Base-by-base conservation (phyloP, 1,140 invertebrate genomes). In the Trichonephila inaurata region DNA sequence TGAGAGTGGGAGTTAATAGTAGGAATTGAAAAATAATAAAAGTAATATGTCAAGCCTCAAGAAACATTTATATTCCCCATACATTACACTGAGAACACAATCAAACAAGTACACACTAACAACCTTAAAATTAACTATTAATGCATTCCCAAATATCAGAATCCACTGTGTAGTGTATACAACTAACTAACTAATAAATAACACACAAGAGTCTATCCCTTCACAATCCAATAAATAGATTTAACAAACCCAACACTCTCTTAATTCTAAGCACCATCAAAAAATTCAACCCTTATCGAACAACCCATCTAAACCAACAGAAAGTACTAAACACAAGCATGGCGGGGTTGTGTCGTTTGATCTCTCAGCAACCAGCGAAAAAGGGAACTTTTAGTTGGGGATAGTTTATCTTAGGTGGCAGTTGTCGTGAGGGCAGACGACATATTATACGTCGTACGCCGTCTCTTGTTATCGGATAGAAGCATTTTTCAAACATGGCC, bases 401-500 rank as follows among this genome's bases (percentile, higher is more conserved):
- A 28, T 28, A 85, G 83, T 85, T 85, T 85, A 85, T 85, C 83
- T 60, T 85, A 14, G 51, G 28, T 7, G 72, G 72, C 72, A 77
- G 24, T 58, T 24, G 82, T 58, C n/a, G 44, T 16, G 83, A 33
- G 51, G 21, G 6, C 51, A 60, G 82, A 60, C 44, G 44, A 85
- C 83, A 85, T 61, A 83, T 58, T 85, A n/a, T 60, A 28, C 51
- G 10, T 77, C 28, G 72, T 40, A 77, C n/a, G 66, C 81, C 44
- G 81, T 58, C 81, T 40, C 44, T 61, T 85, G 83, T 85, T 85
- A 85, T 85, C 83, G n/a, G 19, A 28, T 28, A 60, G 51, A 85
- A 24, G 58, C 83, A 85, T 85, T 85, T 85, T 85, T 85, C 83
- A 85, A 85, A 60, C 83, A 60, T 5, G 12, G 83, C 21, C 51